Conservation (phyloP, 2,888 invertebrate genomes). For the Andrena hattorfiana region DNA sequence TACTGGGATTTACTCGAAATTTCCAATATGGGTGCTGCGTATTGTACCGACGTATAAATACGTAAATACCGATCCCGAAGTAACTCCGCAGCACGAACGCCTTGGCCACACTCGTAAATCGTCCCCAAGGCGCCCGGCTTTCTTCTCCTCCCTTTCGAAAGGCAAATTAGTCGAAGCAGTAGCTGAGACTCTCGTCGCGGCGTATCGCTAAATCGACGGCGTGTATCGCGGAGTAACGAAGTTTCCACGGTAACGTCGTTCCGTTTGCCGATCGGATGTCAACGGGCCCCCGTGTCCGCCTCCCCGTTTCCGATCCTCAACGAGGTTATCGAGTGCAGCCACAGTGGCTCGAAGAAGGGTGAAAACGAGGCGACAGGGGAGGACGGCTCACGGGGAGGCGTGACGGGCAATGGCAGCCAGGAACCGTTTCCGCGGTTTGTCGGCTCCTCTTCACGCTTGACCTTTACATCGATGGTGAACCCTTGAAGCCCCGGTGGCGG, state of each 20-base stretch:
- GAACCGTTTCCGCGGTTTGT: conserved; percentile 56
- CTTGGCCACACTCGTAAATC: conserved; percentile 23
- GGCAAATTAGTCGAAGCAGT: conserved; percentile 51
- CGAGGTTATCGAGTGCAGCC: conserved; percentile 64
- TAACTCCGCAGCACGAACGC: background rate
- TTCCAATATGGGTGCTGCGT: no score
- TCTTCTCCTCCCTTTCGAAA: background rate
- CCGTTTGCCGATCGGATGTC: conserved; percentile 70
- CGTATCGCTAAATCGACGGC: conserved; percentile 59
- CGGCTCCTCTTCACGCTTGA: conserved; percentile 30
- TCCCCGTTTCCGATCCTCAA: conserved; percentile 50
- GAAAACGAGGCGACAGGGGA: background rate
- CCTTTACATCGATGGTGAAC: conserved; percentile 47
- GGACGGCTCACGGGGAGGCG: background rate
- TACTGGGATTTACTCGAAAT: no score
- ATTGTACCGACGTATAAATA: background rate
- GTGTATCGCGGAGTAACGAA: conserved; percentile 62
- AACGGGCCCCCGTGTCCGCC: conserved; percentile 69
- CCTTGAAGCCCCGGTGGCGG: conserved; percentile 73
- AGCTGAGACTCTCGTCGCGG: conserved; percentile 45
- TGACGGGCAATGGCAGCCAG: conserved; percentile 27
- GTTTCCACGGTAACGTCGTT: conserved; percentile 64
- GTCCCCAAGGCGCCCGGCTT: conserved; percentile 1
- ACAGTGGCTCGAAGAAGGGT: conserved; percentile 18
- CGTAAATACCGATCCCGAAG: conserved; percentile 27